Evolutionary conservation across 2,888 invertebrate species (phyloP), one percentile per base, ranked within the genome.

Genomic region (Pasiphila rectangulata): DNA sequence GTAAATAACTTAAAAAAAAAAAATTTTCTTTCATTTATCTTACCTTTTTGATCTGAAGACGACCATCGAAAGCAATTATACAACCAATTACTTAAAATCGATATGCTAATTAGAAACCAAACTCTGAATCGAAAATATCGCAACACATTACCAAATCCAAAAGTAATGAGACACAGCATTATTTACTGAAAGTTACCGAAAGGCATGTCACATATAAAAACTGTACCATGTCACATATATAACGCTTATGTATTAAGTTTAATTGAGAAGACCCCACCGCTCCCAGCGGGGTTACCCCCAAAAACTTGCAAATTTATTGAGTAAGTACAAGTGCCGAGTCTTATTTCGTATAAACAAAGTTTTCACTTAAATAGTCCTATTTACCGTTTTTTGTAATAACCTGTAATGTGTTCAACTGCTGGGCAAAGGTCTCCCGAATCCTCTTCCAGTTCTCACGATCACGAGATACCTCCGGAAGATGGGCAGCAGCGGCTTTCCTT

Each of bases 161-260:
- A 86, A 13, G 77, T 83, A 78, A 85, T 75, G 80, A 77, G 83
- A 72, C 82, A 72, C 68, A 68, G 73, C 73, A 64, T 83, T 78
- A 84, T 81, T 86, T 84, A 81, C 67, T 68, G 73, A 75, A 79
- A 76, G 71, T 71, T 67, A 63, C 68, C 57, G 64, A 62, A 67
- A 69, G 64, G 75, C 84, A 86, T 2, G 68, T 80, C 80, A 82
- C 84, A 86, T 86, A 87, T 80, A 77, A 75, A 80, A 84, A 83
- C 80, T 83, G 82, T 83, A 86, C 64, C 84, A 86, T 2, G 68
- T 80, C 80, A 82, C 84, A 86, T 86, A 87, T 80, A 77, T 86
- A 84, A 85, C 77, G 75, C 80, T 81, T 84, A 83, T 77, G 83
- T 79, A 83, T 68, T 76, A 76, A 16, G 72, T 80, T 81, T 85